Evolutionary conservation across 2,888 invertebrate genomes (phyloP).

Genomic region (Cantharis lateralis): DNA sequence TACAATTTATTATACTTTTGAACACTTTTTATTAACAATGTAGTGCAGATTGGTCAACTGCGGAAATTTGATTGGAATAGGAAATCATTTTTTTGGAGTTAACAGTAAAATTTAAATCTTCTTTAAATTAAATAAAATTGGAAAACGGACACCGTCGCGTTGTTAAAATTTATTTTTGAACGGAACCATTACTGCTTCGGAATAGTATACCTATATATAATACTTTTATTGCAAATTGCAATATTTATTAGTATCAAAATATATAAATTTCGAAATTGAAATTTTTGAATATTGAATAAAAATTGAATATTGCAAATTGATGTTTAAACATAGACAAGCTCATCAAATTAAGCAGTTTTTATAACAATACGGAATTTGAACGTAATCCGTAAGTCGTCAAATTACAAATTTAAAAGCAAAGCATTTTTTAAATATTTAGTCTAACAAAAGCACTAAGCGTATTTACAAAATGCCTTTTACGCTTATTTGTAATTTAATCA

Average conservation of each 20-base stretch:
- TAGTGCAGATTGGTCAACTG: no score
- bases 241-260: neutral
- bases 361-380: neutral
- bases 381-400: neutral
- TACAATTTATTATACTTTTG: no score
- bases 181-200: neutral
- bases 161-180: neutral
- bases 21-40: no score
- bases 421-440: neutral
- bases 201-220: no score
- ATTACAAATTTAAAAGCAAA: neutral
- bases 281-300: no score
- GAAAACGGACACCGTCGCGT: neutral
- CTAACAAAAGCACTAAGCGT: neutral
- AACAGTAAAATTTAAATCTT: no score
- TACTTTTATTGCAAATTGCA: neutral
- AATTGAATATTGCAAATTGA: no score
- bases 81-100: no score
- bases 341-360: neutral
- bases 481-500: neutral
- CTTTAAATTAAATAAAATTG: neutral
- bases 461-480: neutral
- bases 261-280: no score
- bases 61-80: no score
- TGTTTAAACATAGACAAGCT: neutral